These are phyloP conservation scores for Lithophane socia DNA, from an alignment of 2,888 invertebrate species.

Conservation along the genomic window DNA sequence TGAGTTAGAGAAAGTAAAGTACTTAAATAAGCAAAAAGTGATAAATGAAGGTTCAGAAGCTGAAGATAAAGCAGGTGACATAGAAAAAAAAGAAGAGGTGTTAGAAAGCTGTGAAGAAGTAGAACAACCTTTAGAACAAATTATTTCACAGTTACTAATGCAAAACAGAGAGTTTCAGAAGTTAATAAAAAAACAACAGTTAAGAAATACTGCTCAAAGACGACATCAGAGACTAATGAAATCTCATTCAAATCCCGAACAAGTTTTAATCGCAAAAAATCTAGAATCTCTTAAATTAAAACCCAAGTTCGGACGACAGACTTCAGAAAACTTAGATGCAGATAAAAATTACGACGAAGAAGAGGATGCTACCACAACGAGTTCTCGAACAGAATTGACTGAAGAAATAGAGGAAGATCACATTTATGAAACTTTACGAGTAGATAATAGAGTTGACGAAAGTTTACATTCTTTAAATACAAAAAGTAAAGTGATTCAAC, in stretches of 20 bases:
- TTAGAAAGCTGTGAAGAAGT: slow-evolving; percentile 80
- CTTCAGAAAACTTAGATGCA: slow-evolving; percentile 80
- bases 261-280: slow-evolving; percentile 84
- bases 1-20: slow-evolving; percentile 88
- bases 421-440: slow-evolving; percentile 91
- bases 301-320: slow-evolving; percentile 82
- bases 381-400: slow-evolving; percentile 69
- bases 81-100: slow-evolving; percentile 71
- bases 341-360: slow-evolving; percentile 66
- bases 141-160: slow-evolving; percentile 95
- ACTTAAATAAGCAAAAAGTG: slow-evolving; percentile 87
- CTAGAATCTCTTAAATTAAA: slow-evolving; percentile 78
- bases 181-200: slow-evolving; percentile 93
- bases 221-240: slow-evolving; percentile 90
- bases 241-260: slow-evolving; percentile 88
- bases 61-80: slow-evolving; percentile 79
- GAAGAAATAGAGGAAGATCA: slow-evolving; percentile 87
- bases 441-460: slow-evolving; percentile 81
- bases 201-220: slow-evolving; percentile 88
- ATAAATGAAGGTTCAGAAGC: slow-evolving; percentile 85
- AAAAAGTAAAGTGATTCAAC: slow-evolving; percentile 83
- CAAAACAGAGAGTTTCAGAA: slow-evolving; percentile 96
- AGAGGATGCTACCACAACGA: slow-evolving; percentile 66
- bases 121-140: slow-evolving; percentile 93
- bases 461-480: slow-evolving; percentile 75